These are phyloP conservation scores for Phytoseiulus persimilis DNA, from an alignment of 2,888 invertebrate genomes.

Conservation along the genomic window DNA sequence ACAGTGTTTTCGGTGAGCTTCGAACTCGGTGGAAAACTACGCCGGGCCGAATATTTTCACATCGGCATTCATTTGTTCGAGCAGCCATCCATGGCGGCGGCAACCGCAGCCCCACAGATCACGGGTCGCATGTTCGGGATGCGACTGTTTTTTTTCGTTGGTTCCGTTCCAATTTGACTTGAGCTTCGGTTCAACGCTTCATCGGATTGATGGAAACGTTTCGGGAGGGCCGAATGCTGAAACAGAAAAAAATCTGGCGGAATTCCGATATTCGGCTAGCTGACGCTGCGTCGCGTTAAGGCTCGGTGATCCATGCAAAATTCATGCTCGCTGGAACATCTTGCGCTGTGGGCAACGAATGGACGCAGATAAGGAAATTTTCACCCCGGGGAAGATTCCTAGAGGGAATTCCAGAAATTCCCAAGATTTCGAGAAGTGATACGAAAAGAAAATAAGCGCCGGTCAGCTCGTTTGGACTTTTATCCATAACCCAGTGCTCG, in stretches of 20 bases:
- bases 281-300: too few relatives aligned
- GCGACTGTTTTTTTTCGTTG: neutral
- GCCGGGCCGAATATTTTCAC: neutral
- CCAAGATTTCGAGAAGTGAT: neutral
- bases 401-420: neutral
- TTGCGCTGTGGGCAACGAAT: too few relatives aligned
- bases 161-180: neutral
- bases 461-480: neutral
- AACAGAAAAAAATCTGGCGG: neutral
- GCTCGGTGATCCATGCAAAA: too few relatives aligned
- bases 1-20: neutral
- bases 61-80: neutral
- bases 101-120: neutral
- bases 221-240: neutral
- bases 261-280: neutral
- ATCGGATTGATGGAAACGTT: neutral
- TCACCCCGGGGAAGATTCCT: too few relatives aligned
- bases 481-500: neutral
- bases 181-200: neutral
- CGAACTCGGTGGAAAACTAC: neutral
- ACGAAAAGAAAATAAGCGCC: neutral
- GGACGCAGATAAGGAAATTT: too few relatives aligned
- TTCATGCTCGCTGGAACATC: too few relatives aligned
- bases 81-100: neutral
- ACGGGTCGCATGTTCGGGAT: neutral